These are phyloP conservation scores for Gymnocheta viridis DNA, from an alignment of 2,888 invertebrate genomes.

Conservation along the genomic window DNA sequence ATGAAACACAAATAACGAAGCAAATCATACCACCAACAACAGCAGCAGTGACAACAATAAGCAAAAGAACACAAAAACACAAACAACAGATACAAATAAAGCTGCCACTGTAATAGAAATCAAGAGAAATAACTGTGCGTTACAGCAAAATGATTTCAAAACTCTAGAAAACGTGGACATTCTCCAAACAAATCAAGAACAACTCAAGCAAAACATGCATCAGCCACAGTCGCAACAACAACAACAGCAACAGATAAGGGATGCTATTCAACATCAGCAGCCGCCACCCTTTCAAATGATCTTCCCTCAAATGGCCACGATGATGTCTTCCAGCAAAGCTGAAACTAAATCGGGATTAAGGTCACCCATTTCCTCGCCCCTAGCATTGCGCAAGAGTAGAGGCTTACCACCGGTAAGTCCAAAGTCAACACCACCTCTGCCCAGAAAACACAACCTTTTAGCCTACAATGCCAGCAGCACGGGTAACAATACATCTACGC, in stretches of 20 bases:
- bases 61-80: slow-evolving; percentile 46
- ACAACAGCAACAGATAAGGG: slow-evolving; percentile 39
- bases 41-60: slow-evolving; percentile 57
- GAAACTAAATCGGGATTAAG: slow-evolving; percentile 75
- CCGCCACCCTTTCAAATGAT: slow-evolving; percentile 75
- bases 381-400: slow-evolving; percentile 76
- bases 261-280: slow-evolving; percentile 61
- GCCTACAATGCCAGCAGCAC: slow-evolving; percentile 73
- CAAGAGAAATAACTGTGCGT: slow-evolving; percentile 31
- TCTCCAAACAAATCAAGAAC: neutral
- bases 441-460: slow-evolving; percentile 76
- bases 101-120: slow-evolving; percentile 4
- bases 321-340: slow-evolving; percentile 75
- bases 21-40: slow-evolving; percentile 54
- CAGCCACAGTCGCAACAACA: slow-evolving; percentile 30
- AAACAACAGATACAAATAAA: slow-evolving; percentile 30
- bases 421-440: slow-evolving; percentile 77
- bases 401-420: slow-evolving; percentile 75
- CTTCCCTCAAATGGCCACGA: slow-evolving; percentile 77
- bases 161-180: slow-evolving; percentile 20
- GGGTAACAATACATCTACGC: slow-evolving; percentile 69
- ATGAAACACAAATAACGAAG: slow-evolving; percentile 74
- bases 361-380: slow-evolving; percentile 78
- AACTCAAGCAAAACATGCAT: slow-evolving; percentile 25
- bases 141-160: slow-evolving; percentile 40